Percentiles rank a stretch among this genome's conserved stretches.
phyloP scores from a whole-genome alignment of 1,140 invertebrate species.

The Wasmannia auropunctata region DNA sequence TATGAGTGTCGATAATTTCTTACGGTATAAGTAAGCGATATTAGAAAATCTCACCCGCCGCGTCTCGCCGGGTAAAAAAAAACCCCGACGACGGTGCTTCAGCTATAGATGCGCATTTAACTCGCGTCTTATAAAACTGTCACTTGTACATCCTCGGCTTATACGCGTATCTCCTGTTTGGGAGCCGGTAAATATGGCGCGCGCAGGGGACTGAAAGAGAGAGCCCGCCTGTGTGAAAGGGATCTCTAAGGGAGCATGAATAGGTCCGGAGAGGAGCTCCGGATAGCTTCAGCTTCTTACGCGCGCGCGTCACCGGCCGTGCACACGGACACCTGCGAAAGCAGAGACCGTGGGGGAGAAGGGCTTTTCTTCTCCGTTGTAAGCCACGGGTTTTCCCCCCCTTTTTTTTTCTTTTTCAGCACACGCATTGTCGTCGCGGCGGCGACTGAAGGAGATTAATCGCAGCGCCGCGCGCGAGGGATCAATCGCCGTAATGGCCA shows the following conservation, averaged over 20 bases:
- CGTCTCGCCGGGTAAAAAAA: slow-evolving; percentile 13
- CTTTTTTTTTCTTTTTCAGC: not conserved
- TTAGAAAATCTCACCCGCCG: not conserved
- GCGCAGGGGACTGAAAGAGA: slow-evolving; percentile 38
- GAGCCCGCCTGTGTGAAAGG: slow-evolving; percentile 27
- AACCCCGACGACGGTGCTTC: not conserved
- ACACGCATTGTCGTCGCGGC: slow-evolving; percentile 39
- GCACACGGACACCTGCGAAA: slow-evolving; percentile 38
- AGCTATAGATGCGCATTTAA: slow-evolving; percentile 12
- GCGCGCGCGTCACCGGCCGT: slow-evolving; percentile 31
- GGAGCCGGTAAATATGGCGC: slow-evolving; percentile 37
- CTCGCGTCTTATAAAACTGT: slow-evolving; percentile 36
- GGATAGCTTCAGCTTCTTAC: slow-evolving; percentile 44
- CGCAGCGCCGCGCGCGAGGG: not conserved
- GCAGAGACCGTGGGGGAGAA: no score
- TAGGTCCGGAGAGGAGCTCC: not conserved
- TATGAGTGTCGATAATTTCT: not conserved
- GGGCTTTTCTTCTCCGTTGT: slow-evolving; percentile 18
- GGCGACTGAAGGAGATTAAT: slow-evolving; percentile 55
- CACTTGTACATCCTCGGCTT: slow-evolving; percentile 3
- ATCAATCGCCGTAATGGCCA: slow-evolving; percentile 51
- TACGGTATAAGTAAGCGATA: not conserved
- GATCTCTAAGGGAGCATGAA: slow-evolving; percentile 23
- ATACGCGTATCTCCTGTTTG: not conserved
- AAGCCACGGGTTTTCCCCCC: slow-evolving; percentile 8